Conservation (phyloP, 2,113 vertebrate species). For the Tragelaphus scriptus region DNA sequence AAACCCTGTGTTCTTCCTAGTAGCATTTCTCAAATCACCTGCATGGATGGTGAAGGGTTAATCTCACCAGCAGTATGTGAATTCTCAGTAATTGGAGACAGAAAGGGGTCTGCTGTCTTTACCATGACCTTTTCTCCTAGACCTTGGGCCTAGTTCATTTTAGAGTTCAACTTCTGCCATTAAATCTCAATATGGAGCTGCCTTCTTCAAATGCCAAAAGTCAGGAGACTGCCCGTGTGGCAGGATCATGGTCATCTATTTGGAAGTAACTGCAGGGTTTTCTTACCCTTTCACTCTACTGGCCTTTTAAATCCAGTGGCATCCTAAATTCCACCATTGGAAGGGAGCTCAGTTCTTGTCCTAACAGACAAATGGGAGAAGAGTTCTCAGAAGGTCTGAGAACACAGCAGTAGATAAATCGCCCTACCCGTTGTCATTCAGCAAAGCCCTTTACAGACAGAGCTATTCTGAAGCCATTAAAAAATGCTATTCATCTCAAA, state of each 20-base stretch:
- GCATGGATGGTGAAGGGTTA: neutral
- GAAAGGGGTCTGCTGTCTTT: neutral
- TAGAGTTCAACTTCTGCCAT: neutral
- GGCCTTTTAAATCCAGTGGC: constrained; percentile 30
- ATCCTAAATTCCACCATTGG: constrained; percentile 13
- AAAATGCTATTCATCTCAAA: constrained; percentile 73
- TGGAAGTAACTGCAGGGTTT: neutral
- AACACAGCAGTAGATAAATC: constrained; percentile 61
- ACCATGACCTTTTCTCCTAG: neutral
- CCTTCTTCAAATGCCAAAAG: neutral
- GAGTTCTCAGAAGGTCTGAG: constrained; percentile 70
- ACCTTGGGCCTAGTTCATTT: neutral
- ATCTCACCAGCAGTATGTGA: neutral
- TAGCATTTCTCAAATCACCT: neutral
- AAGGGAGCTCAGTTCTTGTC: neutral
- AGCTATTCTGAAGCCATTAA: constrained; percentile 77
- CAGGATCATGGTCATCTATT: neutral
- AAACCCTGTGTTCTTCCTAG: neutral
- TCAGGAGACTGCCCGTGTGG: neutral
- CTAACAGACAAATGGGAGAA: constrained; percentile 42
- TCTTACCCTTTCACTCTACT: constrained; percentile 18
- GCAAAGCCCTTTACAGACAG: constrained; percentile 71
- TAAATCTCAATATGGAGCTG: neutral
- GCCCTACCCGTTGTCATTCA: constrained; percentile 70
- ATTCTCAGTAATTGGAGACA: neutral